These are phyloP conservation scores for Bergia puertoricense DNA, from an alignment of 92 coral and sea anemone species.

Conservation along the genomic window DNA sequence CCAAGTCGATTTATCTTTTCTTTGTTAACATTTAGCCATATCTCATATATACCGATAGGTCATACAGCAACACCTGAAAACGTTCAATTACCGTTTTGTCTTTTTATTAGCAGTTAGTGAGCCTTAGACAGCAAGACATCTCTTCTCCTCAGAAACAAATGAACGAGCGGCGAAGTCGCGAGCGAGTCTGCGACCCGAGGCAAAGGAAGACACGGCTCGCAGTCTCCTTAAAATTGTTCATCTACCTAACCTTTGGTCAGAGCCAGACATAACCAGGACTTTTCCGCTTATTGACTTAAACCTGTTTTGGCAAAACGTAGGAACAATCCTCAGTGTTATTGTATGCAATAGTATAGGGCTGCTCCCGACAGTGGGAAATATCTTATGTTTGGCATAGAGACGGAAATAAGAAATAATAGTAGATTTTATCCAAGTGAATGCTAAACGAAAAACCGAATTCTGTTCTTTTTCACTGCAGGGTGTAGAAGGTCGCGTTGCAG, in stretches of 20 bases:
- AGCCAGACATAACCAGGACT: background rate
- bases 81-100: too few species aligned
- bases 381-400: background rate
- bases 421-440: background rate
- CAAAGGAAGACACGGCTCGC: too few species aligned
- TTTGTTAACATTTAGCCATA: too few species aligned
- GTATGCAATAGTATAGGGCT: background rate
- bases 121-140: too few species aligned
- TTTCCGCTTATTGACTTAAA: background rate
- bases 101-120: too few species aligned
- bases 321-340: background rate
- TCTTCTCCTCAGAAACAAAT: too few species aligned
- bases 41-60: too few species aligned
- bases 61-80: too few species aligned
- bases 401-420: background rate
- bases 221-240: too few species aligned
- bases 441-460: background rate
- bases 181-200: too few species aligned
- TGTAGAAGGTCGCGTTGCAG: background rate
- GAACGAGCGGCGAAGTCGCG: too few species aligned
- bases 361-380: background rate
- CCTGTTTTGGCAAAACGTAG: background rate
- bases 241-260: background rate
- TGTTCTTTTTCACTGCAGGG: background rate
- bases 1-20: too few species aligned